Conservation (phyloP, 1,140 invertebrate species). For the Heliconius nattereri region DNA sequence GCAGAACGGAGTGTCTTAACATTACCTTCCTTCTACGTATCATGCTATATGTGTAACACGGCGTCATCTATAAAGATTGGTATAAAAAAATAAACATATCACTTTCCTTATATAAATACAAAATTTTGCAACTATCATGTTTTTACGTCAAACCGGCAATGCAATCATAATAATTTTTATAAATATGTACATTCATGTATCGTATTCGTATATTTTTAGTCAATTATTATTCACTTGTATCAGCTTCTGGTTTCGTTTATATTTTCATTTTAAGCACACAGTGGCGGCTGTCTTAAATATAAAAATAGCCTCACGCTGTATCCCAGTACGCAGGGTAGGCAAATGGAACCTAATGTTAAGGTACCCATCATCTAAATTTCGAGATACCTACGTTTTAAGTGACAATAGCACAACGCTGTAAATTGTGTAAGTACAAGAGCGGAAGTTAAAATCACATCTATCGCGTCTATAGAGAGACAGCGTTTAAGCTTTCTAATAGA, state of each 20-base stretch:
- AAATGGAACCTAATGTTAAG: too few relatives aligned
- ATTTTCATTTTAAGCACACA: not conserved
- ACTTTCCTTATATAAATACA: not conserved
- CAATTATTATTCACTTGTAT: not conserved
- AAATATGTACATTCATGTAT: not conserved
- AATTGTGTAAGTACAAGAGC: too few relatives aligned
- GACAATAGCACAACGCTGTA: too few relatives aligned
- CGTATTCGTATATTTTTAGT: not conserved
- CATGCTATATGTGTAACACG: too few relatives aligned
- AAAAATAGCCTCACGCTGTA: too few relatives aligned
- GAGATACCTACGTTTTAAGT: too few relatives aligned
- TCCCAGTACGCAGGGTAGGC: too few relatives aligned
- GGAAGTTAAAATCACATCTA: not conserved
- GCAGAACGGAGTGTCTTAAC: too few relatives aligned
- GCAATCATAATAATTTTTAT: not conserved
- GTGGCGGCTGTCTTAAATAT: not conserved
- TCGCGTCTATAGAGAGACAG: not conserved
- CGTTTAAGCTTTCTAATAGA: not conserved
- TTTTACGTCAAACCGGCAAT: not conserved
- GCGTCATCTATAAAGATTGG: too few relatives aligned
- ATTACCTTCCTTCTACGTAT: too few relatives aligned
- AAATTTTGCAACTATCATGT: not conserved
- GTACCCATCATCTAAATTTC: too few relatives aligned
- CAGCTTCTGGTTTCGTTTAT: not conserved
- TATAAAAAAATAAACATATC: too few relatives aligned